A percentile compares a stretch with the other conserved stretches of the same genome.
phyloP scores from a whole-genome alignment of 1,140 invertebrate species.

The Anadara kagoshimensis region DNA sequence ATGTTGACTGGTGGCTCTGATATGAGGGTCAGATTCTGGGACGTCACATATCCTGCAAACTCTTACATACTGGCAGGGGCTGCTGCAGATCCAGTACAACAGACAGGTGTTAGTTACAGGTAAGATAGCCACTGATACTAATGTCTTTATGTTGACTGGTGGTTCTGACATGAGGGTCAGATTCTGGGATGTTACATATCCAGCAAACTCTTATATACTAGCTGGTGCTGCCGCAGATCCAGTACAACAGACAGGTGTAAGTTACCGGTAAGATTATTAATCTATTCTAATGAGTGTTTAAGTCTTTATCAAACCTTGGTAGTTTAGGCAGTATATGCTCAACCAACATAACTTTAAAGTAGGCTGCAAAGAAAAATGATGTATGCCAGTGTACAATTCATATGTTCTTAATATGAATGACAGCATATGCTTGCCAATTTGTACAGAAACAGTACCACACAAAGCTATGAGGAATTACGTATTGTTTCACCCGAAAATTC shows the following conservation, averaged over 20 bases:
- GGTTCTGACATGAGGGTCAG: conserved; percentile 93
- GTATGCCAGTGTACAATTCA: too few relatives aligned
- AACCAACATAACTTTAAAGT: background rate
- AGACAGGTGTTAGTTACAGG: conserved; percentile 77
- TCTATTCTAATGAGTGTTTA: too few relatives aligned
- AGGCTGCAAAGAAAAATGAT: too few relatives aligned
- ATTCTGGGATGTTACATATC: conserved; percentile 90
- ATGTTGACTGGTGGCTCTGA: conserved; percentile 93
- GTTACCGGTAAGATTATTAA: conserved; percentile 78
- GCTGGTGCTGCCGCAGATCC: conserved; percentile 85
- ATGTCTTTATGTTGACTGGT: conserved; percentile 82
- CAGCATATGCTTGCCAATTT: too few relatives aligned
- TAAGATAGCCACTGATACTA: conserved; percentile 76
- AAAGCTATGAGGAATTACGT: too few relatives aligned
- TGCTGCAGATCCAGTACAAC: conserved; percentile 79
- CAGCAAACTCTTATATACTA: conserved; percentile 87
- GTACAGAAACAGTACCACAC: too few relatives aligned
- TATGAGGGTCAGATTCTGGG: conserved; percentile 92
- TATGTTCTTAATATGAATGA: too few relatives aligned
- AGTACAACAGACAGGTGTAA: conserved; percentile 72
- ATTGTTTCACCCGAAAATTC: too few relatives aligned
- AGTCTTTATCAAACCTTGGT: background rate
- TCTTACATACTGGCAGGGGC: conserved; percentile 88
- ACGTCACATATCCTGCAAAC: conserved; percentile 85
- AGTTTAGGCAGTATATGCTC: background rate